phyloP scores from a whole-genome alignment of 1,140 invertebrate species.

The Geopemphigus sp. region DNA sequence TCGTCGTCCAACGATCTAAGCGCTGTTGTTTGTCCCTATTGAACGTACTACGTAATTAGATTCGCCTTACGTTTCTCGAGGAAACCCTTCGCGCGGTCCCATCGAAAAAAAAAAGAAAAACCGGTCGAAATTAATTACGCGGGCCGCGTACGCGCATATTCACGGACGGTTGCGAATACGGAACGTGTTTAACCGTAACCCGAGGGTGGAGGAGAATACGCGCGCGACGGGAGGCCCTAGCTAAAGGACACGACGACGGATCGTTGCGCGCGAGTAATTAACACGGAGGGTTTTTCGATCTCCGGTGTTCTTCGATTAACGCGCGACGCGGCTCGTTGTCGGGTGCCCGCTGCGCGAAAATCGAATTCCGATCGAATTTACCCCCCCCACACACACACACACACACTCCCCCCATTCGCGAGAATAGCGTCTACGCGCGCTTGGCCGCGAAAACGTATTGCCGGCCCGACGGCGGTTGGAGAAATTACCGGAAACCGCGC shows the following conservation, averaged over 20 bases:
- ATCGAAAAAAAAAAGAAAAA: too few species aligned
- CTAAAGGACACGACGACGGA: neutral
- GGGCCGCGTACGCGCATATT: neutral
- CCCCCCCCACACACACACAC: too few species aligned
- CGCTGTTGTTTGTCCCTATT: too few species aligned
- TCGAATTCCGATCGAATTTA: neutral
- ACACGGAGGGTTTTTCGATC: constrained; percentile 11
- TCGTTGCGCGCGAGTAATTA: too few species aligned
- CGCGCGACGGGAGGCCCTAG: neutral
- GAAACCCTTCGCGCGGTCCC: neutral
- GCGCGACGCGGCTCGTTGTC: neutral
- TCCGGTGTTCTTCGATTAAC: neutral
- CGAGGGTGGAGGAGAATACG: neutral
- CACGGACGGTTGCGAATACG: too few species aligned
- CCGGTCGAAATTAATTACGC: neutral
- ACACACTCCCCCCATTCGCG: neutral
- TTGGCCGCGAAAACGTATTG: too few species aligned
- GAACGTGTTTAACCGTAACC: neutral
- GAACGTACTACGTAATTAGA: too few species aligned
- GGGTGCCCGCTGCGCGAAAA: constrained; percentile 16
- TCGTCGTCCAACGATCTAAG: too few species aligned
- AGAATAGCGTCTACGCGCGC: neutral
- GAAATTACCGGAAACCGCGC: too few species aligned
- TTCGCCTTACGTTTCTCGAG: neutral
- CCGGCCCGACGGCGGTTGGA: too few species aligned